Evolutionary conservation across 1,140 invertebrate genomes (phyloP).

Genomic region (Myzus persicae): DNA sequence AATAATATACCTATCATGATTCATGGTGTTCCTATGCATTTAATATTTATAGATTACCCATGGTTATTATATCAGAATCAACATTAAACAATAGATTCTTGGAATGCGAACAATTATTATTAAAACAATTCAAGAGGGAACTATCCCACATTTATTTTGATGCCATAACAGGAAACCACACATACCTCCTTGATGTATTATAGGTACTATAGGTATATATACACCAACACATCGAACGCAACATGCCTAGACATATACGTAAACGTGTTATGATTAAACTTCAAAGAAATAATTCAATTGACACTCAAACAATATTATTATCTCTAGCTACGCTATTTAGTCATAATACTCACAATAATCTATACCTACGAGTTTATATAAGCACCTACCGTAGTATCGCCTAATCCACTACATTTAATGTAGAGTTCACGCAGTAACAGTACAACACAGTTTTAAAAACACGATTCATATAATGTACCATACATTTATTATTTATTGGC

Average conservation of each 20-base stretch:
- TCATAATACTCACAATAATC: not conserved
- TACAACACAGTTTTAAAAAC: not conserved
- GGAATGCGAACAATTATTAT: no score
- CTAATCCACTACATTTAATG: not conserved
- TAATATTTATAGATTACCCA: no score
- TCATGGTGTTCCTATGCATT: no score
- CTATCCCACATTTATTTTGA: not conserved
- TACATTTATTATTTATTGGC: not conserved
- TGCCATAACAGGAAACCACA: not conserved
- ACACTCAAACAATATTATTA: not conserved
- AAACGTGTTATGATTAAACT: not conserved
- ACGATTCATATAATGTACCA: not conserved
- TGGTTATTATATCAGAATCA: no score
- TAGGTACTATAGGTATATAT: no score
- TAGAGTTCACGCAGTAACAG: not conserved
- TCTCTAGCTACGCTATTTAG: not conserved
- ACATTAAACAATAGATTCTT: no score
- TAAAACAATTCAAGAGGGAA: not conserved
- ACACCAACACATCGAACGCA: no score
- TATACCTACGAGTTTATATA: no score
- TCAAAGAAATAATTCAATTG: not conserved
- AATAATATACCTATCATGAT: no score
- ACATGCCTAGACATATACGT: not conserved
- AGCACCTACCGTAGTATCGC: not conserved
- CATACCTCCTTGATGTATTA: no score